phyloP scores from a whole-genome alignment of 2,797 vertebrate species.

The Cyclura pinguis region DNA sequence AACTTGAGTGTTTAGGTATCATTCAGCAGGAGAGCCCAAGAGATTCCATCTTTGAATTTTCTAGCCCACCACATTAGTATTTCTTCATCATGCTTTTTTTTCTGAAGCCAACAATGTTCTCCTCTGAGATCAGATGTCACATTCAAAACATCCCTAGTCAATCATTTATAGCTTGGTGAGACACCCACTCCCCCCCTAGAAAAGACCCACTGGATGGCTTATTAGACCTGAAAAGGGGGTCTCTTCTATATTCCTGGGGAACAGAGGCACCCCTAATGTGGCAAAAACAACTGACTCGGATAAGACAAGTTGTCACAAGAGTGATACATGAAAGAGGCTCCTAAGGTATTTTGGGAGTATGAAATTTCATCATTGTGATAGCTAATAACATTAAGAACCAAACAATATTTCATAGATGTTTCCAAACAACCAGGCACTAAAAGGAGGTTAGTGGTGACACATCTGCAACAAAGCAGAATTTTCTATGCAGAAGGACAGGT shows the following conservation, averaged over 20 bases:
- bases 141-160: slow-evolving; percentile 1
- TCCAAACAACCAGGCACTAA: not conserved
- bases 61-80: not conserved
- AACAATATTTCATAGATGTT: slow-evolving; percentile 13
- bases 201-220: not conserved
- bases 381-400: slow-evolving; percentile 44
- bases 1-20: slow-evolving; percentile 7
- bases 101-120: not conserved
- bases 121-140: not conserved
- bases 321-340: slow-evolving; percentile 41
- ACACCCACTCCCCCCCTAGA: not conserved
- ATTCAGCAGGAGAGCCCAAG: not conserved
- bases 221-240: not conserved
- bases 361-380: slow-evolving; percentile 16
- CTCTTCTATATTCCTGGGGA: slow-evolving; percentile 7
- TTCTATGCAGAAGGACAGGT: not conserved
- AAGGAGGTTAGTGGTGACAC: not conserved
- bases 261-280: not conserved
- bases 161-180: not conserved
- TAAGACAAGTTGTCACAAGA: slow-evolving; percentile 14
- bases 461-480: not conserved
- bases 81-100: not conserved
- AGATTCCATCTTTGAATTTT: slow-evolving; percentile 19
- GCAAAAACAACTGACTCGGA: not conserved
- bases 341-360: slow-evolving; percentile 9